Evolutionary conservation across 2,113 vertebrate genomes (phyloP), one percentile per base, ranked within the genome.

Genomic region (Melozone crissalis): DNA sequence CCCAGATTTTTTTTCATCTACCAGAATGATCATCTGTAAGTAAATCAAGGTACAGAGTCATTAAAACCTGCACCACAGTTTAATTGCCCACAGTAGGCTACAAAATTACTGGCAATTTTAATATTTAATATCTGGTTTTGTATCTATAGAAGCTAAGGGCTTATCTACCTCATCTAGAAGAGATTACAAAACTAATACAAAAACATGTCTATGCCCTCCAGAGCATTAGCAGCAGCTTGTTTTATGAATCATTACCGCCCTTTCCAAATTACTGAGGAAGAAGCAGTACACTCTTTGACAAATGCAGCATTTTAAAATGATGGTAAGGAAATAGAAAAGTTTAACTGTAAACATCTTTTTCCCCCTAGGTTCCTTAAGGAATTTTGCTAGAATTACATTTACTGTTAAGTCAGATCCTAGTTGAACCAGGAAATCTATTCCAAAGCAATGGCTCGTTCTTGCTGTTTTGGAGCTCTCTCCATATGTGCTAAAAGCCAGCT

Each of bases 201-300:
- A 95, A 88, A 31, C 37, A 67, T 15, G 16, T 31, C 59, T 86
- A 8, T 67, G 57, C 43, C 47, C 86, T 92, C 79, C 57, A 81
- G 65, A 89, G 66, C n/a, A 23, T 75, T 81, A 84, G 15, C 31
- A 89, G 39, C 86, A 94, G 52, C 55, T 93, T 96, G 75, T 79
- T 86, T 86, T 74, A 86, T 93, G 90, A 95, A 90, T 92, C 88
- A 88, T 86, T 87, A 55, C 51, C 19, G 2, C 47, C 63, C 59
- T 86, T 93, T 93, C 23, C 55, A 90, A 95, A 92, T 94, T 83
- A 80, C 31, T 0, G 0, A 80, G 51, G 43, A 92, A 85, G 55
- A 87, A 87, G 67, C 41, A 22, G 41, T 49, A 79, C 16, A 9
- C 6, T 43, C 15, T 73, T 61, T 79, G 51, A 92, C 0, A 2